Percentiles rank a stretch among this genome's conserved stretches.
Evolutionary conservation across 30 jellyfish, hydroid and myxozoan genomes (phyloP).

Genomic region (Hydra vulgaris): DNA sequence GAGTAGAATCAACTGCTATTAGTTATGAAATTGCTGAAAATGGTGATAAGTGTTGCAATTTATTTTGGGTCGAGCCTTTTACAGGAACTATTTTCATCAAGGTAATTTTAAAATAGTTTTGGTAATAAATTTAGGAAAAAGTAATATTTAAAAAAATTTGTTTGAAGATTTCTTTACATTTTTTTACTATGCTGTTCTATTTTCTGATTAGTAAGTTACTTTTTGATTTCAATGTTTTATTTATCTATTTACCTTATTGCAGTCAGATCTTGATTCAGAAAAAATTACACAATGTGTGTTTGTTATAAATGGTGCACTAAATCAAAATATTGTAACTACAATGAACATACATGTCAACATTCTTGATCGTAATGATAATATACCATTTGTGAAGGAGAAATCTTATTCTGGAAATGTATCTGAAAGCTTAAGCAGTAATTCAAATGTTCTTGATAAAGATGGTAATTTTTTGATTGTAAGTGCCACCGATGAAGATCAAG

Average conservation of each 20-base stretch:
- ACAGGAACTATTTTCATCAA: conserved; percentile 16
- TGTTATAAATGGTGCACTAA: conserved; percentile 40
- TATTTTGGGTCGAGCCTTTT: conserved; percentile 26
- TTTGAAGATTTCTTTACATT: background rate
- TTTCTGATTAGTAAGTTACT: background rate
- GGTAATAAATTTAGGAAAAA: background rate
- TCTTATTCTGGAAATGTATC: conserved; percentile 55
- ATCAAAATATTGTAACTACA: conserved; percentile 15
- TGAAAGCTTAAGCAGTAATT: conserved; percentile 81
- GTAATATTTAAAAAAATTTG: background rate
- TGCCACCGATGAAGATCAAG: conserved; percentile 73
- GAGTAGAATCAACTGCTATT: conserved; percentile 3
- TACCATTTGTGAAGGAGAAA: conserved; percentile 42
- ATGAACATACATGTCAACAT: conserved; percentile 40
- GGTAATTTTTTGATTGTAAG: conserved; percentile 35
- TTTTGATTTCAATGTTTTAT: background rate
- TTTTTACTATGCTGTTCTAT: background rate
- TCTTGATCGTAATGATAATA: conserved; percentile 68
- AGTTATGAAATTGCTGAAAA: conserved; percentile 17
- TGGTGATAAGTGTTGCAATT: conserved; percentile 3
- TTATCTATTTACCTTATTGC: background rate
- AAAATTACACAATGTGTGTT: conserved; percentile 36
- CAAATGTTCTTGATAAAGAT: conserved; percentile 41
- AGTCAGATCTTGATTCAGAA: conserved; percentile 80
- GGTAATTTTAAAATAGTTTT: background rate